A percentile compares a stretch with the other conserved stretches of the same genome.
These are phyloP conservation scores for Botia almorhae DNA, from an alignment of 2,797 vertebrate genomes.

Conservation along the genomic window DNA sequence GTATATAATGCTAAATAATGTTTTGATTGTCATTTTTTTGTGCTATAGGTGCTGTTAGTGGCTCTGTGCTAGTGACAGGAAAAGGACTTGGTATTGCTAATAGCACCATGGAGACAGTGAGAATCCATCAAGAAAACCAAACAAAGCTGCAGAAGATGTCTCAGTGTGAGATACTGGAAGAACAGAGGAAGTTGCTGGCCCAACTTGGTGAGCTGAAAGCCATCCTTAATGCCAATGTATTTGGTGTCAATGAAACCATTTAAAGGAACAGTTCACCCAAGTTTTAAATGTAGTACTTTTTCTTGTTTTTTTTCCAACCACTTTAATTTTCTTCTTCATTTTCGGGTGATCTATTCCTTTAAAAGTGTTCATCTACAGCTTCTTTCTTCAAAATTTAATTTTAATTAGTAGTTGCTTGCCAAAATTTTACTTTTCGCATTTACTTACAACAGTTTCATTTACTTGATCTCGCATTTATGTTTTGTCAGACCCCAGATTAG, in stretches of 20 bases:
- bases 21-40: not conserved
- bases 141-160: constrained; percentile 84
- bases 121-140: constrained; percentile 91
- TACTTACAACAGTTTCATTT: not conserved
- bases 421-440: not conserved
- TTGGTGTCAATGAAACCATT: not conserved
- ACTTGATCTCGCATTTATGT: not conserved
- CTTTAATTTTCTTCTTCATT: constrained; percentile 46
- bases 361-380: too few relatives aligned
- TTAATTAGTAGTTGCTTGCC: not conserved
- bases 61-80: constrained; percentile 82
- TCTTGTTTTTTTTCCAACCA: not conserved
- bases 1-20: not conserved
- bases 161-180: constrained; percentile 84
- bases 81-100: constrained; percentile 79
- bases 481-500: constrained; percentile 84
- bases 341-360: too few relatives aligned
- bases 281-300: not conserved
- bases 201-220: constrained; percentile 83
- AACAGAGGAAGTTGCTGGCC: constrained; percentile 83
- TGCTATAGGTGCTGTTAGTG: constrained; percentile 20
- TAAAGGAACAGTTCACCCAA: not conserved
- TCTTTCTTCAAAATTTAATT: too few relatives aligned
- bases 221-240: not conserved
- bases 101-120: constrained; percentile 79